Percentiles rank a stretch among this genome's conserved stretches.
These are phyloP conservation scores for Crossaster papposus DNA, from an alignment of 53 echinoderm and acorn worm species.

Conservation along the genomic window DNA sequence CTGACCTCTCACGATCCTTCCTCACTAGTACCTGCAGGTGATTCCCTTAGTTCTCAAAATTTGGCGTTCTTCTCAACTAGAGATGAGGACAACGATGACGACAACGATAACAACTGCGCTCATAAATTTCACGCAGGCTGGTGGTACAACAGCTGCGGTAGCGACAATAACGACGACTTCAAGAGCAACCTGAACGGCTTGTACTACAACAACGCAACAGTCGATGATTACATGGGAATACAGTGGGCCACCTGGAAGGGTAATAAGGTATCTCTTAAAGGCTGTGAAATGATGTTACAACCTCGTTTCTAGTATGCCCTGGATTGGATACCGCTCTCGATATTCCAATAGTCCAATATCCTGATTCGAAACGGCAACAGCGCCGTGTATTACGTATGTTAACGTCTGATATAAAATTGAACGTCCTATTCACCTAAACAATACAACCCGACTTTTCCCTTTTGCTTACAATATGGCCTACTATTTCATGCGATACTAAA, in stretches of 20 bases:
- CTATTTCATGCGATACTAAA: too few species aligned
- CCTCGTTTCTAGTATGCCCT: too few species aligned
- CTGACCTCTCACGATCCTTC: too few species aligned
- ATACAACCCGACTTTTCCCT: too few species aligned
- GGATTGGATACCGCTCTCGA: too few species aligned
- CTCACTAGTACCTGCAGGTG: not conserved
- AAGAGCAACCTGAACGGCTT: conserved; percentile 46
- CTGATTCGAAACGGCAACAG: too few species aligned
- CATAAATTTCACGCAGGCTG: not conserved
- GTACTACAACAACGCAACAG: not conserved
- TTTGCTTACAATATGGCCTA: too few species aligned
- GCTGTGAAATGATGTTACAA: conserved; percentile 3
- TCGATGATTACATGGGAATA: not conserved
- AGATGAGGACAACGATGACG: not conserved
- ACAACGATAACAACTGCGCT: conserved; percentile 19
- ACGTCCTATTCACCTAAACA: too few species aligned
- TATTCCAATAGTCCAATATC: too few species aligned
- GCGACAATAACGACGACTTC: too few species aligned
- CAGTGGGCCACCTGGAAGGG: conserved; percentile 14
- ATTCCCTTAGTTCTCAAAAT: not conserved
- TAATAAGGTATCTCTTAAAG: not conserved
- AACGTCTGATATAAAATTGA: too few species aligned
- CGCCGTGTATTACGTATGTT: too few species aligned
- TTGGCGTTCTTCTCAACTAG: not conserved
- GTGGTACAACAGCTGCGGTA: not conserved